phyloP scores from a whole-genome alignment of 2,888 invertebrate species.

The Sinotaia quadrata region DNA sequence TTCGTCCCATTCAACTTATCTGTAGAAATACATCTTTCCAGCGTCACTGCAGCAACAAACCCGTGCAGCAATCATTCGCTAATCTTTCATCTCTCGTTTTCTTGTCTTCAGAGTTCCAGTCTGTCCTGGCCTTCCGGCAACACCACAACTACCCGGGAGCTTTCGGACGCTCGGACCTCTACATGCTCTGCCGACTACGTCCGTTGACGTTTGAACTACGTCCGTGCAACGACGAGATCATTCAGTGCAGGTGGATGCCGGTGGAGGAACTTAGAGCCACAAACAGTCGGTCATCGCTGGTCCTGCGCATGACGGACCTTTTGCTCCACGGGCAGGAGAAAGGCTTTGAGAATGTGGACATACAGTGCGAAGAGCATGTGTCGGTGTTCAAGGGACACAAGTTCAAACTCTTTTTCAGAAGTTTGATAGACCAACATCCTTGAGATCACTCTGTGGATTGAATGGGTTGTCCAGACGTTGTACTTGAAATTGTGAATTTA shows the following conservation, averaged over 20 bases:
- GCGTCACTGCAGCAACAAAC: too few relatives aligned
- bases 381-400: constrained; percentile 62
- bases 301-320: constrained; percentile 48
- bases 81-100: not conserved
- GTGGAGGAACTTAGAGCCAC: constrained; percentile 50
- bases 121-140: constrained; percentile 65
- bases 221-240: constrained; percentile 62
- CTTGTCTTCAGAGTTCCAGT: constrained; percentile 62
- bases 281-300: constrained; percentile 50
- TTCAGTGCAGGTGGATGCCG: constrained; percentile 63
- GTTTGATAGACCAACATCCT: too few relatives aligned
- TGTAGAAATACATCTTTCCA: too few relatives aligned
- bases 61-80: too few relatives aligned
- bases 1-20: too few relatives aligned
- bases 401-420: constrained; percentile 55
- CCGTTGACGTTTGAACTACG: constrained; percentile 61
- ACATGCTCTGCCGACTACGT: constrained; percentile 64
- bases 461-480: too few relatives aligned
- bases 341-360: constrained; percentile 61
- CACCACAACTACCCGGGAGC: constrained; percentile 67
- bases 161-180: constrained; percentile 69
- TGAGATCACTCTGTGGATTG: too few relatives aligned
- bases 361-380: constrained; percentile 50
- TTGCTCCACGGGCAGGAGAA: constrained; percentile 52
- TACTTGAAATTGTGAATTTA: too few relatives aligned